Base-by-base conservation (phyloP, 1,140 invertebrate species). In the Hermetia illucens region DNA sequence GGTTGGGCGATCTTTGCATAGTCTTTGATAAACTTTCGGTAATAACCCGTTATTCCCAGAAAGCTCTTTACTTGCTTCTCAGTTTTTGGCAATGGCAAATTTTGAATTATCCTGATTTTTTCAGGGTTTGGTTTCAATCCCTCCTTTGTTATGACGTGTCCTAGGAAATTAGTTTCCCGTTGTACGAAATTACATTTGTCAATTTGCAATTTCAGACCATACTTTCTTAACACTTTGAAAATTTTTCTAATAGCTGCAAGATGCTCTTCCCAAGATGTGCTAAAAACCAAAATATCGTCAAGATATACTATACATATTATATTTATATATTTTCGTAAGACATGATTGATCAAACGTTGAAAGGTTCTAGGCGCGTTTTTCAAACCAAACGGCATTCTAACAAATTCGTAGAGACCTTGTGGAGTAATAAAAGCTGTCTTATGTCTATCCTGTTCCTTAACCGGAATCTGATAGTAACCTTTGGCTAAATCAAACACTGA, bases 381-480 rank as follows among this genome's bases (percentile, higher is more conserved):
- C 5, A 62, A 38, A 8, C 68, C 66, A 40, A 67, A 64, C 20
- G 64, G 55, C 52, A 69, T 58, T 9, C 49, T n/a, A 3, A 40
- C 41, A 36, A 51, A 68, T 44, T 68, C 50, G 38, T 52, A 67
- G 19, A 55, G 49, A 4, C 57, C 61, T 15, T 47, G 35, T 5
- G 41, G 50, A 3, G 48, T 50, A 13, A 42, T 45, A 40, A 67
- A 65, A 4, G 51, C 62, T 30, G 64, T 69, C 44, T 68, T 69
- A 1, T 51, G 25, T 37, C 38, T 49, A 45, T 63, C 54, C 6
- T 45, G 15, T 34, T 39, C 30, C 3, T 55, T 47, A 0, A 70
- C 39, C 24, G 49, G 40, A 9, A 70, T 50, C 44, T 72, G 65
- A 48, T 51, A 62, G 42, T 61, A 70, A 1, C 66, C 66, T 31